phyloP scores from a whole-genome alignment of 2,888 invertebrate species.

The Julus scandinavius region DNA sequence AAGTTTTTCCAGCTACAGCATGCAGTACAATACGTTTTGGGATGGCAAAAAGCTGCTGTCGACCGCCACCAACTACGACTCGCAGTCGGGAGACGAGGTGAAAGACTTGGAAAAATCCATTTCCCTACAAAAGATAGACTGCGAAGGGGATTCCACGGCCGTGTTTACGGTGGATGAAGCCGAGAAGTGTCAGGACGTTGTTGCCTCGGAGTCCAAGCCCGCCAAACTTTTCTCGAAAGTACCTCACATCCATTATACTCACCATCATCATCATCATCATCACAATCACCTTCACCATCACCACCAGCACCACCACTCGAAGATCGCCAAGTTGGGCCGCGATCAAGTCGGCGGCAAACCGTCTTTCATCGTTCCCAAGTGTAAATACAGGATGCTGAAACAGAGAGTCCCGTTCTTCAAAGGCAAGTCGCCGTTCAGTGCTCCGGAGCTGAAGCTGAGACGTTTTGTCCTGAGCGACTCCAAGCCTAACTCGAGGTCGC shows the following conservation, averaged over 20 bases:
- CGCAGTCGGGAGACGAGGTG: neutral
- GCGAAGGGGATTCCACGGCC: neutral
- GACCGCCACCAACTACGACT: neutral
- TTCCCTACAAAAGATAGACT: neutral
- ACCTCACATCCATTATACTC: neutral
- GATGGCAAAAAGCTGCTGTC: constrained; percentile 50
- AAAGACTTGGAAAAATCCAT: neutral
- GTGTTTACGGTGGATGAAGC: neutral
- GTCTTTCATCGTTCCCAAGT: constrained; percentile 57
- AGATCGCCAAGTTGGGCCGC: neutral
- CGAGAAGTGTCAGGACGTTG: neutral
- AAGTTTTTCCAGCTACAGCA: constrained; percentile 53
- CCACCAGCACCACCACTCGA: constrained; percentile 18
- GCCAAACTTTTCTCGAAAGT: constrained; percentile 11
- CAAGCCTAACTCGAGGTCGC: constrained; percentile 7
- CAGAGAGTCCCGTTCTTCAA: constrained; percentile 50
- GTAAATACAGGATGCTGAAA: constrained; percentile 43
- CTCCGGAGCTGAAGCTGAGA: neutral
- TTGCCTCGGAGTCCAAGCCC: neutral
- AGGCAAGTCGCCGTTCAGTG: constrained; percentile 55
- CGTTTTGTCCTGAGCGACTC: neutral
- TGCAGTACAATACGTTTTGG: constrained; percentile 41
- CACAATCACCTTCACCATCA: constrained; percentile 3
- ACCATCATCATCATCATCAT: neutral
- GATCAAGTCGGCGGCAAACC: constrained; percentile 51